Conservation (phyloP, 2,797 vertebrate genomes). For the Bufotes viridis region DNA sequence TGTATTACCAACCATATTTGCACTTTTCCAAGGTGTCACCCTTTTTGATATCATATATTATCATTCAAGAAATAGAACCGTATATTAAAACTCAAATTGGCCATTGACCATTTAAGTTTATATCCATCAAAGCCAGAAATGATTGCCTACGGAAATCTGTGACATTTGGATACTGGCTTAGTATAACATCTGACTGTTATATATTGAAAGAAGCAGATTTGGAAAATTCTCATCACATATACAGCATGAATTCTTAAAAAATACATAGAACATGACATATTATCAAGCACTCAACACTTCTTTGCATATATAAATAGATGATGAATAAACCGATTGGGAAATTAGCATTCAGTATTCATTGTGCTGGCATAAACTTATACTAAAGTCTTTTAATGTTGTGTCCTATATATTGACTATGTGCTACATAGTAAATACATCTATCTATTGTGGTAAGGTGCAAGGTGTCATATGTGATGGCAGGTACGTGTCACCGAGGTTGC, state of each 20-base stretch:
- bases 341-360: slow-evolving; percentile 35
- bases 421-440: background rate
- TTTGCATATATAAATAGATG: slow-evolving; percentile 36
- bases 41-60: background rate
- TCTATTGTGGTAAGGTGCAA: too few relatives aligned
- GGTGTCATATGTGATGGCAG: too few relatives aligned
- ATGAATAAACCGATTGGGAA: slow-evolving; percentile 25
- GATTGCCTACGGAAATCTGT: background rate
- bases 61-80: background rate
- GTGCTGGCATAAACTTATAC: slow-evolving; percentile 9
- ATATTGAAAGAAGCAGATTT: slow-evolving; percentile 12
- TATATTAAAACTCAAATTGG: background rate
- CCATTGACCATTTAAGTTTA: background rate
- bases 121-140: background rate
- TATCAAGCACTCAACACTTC: slow-evolving; percentile 21
- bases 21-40: too few relatives aligned
- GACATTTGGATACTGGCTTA: background rate
- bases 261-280: slow-evolving; percentile 18
- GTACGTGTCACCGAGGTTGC: too few relatives aligned
- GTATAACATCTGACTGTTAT: background rate
- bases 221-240: slow-evolving; percentile 12
- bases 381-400: background rate
- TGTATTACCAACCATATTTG: too few relatives aligned
- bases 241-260: background rate
- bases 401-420: background rate